These are phyloP conservation scores for Pseudomugil tenellus DNA, from an alignment of 2,797 vertebrate species.

Conservation along the genomic window DNA sequence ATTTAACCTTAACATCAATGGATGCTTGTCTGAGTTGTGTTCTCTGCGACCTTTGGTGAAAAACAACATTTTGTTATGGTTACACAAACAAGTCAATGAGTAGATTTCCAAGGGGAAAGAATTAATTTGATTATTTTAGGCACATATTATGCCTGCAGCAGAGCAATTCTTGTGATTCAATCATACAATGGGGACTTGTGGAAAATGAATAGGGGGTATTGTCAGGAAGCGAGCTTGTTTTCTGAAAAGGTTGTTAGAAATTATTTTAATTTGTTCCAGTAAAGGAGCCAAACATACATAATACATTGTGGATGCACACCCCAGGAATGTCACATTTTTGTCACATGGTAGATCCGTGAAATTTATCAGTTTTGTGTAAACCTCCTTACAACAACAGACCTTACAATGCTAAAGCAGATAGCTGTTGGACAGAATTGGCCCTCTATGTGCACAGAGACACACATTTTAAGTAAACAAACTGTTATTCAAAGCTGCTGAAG, in stretches of 20 bases:
- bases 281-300: conserved; percentile 81
- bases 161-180: conserved; percentile 85
- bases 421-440: conserved; percentile 78
- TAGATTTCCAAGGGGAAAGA: conserved; percentile 73
- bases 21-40: conserved; percentile 56
- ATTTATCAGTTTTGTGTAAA: conserved; percentile 91
- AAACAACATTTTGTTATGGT: conserved; percentile 83
- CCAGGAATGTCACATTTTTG: conserved; percentile 93
- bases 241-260: conserved; percentile 89
- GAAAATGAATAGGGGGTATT: conserved; percentile 80
- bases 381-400: conserved; percentile 89
- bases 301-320: conserved; percentile 81
- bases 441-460: conserved; percentile 83
- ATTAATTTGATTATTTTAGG: conserved; percentile 86
- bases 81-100: conserved; percentile 80
- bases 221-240: conserved; percentile 82
- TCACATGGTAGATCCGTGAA: conserved; percentile 95
- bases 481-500: conserved; percentile 88
- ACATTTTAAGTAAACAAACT: conserved; percentile 91
- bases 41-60: conserved; percentile 71
- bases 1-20: conserved; percentile 52
- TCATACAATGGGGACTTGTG: conserved; percentile 83
- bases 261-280: conserved; percentile 95
- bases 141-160: conserved; percentile 82
- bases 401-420: conserved; percentile 82